These are phyloP conservation scores for Muricea muricata DNA, from an alignment of 92 coral and sea anemone genomes.

Conservation along the genomic window DNA sequence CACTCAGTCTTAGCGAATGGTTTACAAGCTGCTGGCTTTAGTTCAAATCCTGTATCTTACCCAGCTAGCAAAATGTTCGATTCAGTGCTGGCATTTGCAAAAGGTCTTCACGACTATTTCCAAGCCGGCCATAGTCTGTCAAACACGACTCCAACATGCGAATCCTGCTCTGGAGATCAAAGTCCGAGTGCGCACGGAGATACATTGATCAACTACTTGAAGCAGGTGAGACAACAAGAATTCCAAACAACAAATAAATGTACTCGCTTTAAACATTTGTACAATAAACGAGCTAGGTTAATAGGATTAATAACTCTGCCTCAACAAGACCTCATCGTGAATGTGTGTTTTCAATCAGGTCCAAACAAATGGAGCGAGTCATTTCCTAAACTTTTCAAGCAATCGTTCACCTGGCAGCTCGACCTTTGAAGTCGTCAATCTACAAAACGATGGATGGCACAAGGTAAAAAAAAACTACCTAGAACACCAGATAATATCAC, in stretches of 20 bases:
- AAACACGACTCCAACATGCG: slow-evolving; percentile 55
- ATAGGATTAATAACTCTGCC: no score
- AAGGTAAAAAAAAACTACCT: slow-evolving; percentile 37
- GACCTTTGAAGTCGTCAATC: slow-evolving; percentile 57
- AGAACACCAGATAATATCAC: neutral
- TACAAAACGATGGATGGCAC: slow-evolving; percentile 59
- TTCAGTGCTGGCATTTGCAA: slow-evolving; percentile 59
- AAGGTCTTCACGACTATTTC: slow-evolving; percentile 63
- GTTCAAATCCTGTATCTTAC: neutral
- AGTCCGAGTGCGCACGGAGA: slow-evolving; percentile 62
- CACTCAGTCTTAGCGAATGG: neutral
- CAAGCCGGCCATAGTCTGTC: slow-evolving; percentile 51
- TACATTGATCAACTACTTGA: slow-evolving; percentile 56
- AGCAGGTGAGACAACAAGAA: slow-evolving; percentile 35
- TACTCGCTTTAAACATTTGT: no score
- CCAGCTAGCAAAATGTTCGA: slow-evolving; percentile 64
- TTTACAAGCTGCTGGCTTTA: slow-evolving; percentile 12
- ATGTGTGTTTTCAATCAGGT: slow-evolving; percentile 52
- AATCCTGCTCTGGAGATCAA: slow-evolving; percentile 37
- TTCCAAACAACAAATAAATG: no score
- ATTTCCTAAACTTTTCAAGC: slow-evolving; percentile 53
- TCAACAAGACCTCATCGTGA: no score
- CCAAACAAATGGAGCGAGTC: slow-evolving; percentile 66
- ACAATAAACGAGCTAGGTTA: no score
- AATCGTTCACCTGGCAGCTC: slow-evolving; percentile 52